Base-by-base conservation (phyloP, 2,888 invertebrate genomes). In the Amblyteles armatorius region DNA sequence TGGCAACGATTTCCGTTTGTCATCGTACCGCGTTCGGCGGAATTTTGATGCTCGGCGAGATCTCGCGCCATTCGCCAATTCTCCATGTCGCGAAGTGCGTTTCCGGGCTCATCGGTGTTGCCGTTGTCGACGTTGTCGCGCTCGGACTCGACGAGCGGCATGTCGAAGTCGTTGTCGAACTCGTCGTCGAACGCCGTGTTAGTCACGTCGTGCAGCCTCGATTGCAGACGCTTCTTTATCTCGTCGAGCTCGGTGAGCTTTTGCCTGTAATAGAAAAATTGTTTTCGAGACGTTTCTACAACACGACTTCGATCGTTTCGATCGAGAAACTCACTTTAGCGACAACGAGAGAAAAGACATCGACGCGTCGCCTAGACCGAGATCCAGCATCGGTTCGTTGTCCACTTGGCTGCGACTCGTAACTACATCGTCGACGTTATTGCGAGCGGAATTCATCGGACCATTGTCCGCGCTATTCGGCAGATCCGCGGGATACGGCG, bases 181-280 rank as follows among this genome's bases (percentile, higher is more conserved):
- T 96, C 95, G 65, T 95, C 95, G 19, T 94, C 94, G 3, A 94
- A 91, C 87, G 95, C 94, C 5, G 94, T 94, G 22, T 94, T 95
- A 0, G 96, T 96, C 0, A 96, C 95, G 88, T 95, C 95, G 33
- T 94, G 94, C 50, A 96, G 92, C 19, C 96, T 94, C 6, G 95
- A 94, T 79, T 95, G 94, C 82, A 96, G 91, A 79, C 96, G 94
- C 90, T 95, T 95, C 1, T 96, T 96, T 68, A 96, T 96, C 91
- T 95, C 95, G 88, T 96, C 96, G 48, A 96, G 90, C 91, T 96
- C 96, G 0, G 94, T 95, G 85, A 96, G 95, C 93, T 96, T 96
- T 82, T 96, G 94, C 89, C 96, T 96, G 57, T 19, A 72, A 77
- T 26, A 50, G 3, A 7, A 22, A 29, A 44, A 72, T 72, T 26